Conservation (phyloP, 2,888 invertebrate genomes). For the Hylaea fasciaria region DNA sequence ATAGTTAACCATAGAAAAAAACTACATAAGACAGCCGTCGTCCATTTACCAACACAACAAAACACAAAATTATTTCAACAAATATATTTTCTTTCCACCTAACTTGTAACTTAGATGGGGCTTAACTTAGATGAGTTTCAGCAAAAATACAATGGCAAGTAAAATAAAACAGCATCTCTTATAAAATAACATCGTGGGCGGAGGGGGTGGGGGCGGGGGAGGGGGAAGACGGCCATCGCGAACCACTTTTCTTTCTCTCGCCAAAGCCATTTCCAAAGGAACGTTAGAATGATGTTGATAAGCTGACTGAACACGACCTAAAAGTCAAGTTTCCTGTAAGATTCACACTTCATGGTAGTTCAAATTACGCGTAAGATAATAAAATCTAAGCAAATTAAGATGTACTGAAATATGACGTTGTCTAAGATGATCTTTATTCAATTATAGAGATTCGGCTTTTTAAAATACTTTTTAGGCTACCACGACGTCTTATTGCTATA, state of each 20-base stretch:
- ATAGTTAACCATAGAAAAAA: no score
- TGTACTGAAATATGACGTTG: no score
- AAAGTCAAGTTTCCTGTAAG: not conserved
- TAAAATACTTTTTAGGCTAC: no score
- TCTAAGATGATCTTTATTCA: no score
- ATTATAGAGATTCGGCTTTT: no score
- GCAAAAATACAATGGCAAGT: conserved; percentile 71
- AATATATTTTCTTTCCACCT: conserved; percentile 13
- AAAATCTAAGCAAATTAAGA: no score
- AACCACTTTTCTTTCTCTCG: conserved; percentile 77
- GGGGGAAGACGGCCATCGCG: conserved; percentile 57
- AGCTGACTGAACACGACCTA: conserved; percentile 9
- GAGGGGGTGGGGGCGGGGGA: conserved; percentile 40
- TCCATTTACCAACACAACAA: no score
- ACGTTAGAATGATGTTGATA: conserved; percentile 53
- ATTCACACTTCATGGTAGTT: no score
- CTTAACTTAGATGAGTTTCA: conserved; percentile 43
- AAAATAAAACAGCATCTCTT: conserved; percentile 71
- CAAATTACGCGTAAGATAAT: no score
- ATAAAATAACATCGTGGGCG: conserved; percentile 60
- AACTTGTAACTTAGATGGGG: conserved; percentile 37
- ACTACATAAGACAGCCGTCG: no score
- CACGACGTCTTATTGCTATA: no score
- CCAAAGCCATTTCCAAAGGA: conserved; percentile 65
- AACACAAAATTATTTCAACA: not conserved